These are phyloP conservation scores for Anguilla pacifica DNA, from an alignment of 2,797 vertebrate species.

Conservation along the genomic window DNA sequence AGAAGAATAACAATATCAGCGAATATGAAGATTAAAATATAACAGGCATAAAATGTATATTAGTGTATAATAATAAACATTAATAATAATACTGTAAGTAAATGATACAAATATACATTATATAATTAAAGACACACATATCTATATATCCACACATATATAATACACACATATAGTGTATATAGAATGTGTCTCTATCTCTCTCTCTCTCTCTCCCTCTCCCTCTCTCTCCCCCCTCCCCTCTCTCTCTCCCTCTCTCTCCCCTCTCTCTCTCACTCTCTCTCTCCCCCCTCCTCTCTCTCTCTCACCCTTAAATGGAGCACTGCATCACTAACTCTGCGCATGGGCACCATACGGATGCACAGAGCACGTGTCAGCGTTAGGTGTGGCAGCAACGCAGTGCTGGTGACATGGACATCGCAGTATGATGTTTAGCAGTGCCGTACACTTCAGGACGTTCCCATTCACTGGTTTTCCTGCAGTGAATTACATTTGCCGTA, in stretches of 20 bases:
- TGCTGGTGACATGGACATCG: not conserved
- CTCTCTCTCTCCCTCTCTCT: not conserved
- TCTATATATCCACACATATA: no score
- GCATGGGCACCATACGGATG: not conserved
- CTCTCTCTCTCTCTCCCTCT: not conserved
- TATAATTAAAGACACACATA: no score
- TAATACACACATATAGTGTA: no score
- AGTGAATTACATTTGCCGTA: not conserved
- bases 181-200: not conserved
- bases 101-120: no score
- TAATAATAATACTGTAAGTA: no score
- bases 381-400: not conserved
- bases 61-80: no score
- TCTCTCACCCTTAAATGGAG: not conserved
- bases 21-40: no score
- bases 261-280: not conserved
- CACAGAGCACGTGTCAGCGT: not conserved
- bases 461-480: not conserved
- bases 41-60: no score
- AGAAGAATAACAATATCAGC: no score
- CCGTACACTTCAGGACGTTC: not conserved
- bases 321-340: not conserved
- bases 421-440: not conserved
- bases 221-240: no score
- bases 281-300: not conserved